Conservation (phyloP, 1,140 invertebrate genomes). For the Lutraria rhynchaena region DNA sequence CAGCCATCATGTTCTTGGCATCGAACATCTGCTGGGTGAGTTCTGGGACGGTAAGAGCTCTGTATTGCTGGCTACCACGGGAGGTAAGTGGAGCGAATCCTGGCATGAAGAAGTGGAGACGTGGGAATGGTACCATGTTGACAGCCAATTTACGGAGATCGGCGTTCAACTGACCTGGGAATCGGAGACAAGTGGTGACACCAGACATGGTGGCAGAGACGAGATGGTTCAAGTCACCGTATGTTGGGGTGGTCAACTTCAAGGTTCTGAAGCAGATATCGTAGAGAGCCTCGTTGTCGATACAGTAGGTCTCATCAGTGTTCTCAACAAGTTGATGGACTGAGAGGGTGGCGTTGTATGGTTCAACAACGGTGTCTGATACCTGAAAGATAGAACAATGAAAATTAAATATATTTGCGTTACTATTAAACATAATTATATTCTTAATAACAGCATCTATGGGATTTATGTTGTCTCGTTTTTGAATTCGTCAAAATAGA, state of each 20-base stretch:
- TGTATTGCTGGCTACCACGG: slow-evolving; percentile 83
- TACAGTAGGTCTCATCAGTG: slow-evolving; percentile 86
- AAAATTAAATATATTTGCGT: no score
- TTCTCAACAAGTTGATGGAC: slow-evolving; percentile 90
- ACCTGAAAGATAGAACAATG: no score
- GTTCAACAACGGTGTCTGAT: slow-evolving; percentile 85
- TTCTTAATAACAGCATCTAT: no score
- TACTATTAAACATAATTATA: no score
- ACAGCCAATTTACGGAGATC: slow-evolving; percentile 92
- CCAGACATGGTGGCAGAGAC: no score
- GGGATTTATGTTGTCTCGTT: no score
- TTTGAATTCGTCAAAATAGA: no score
- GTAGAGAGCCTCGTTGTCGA: slow-evolving; percentile 91
- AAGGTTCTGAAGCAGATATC: slow-evolving; percentile 97
- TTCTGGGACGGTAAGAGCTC: slow-evolving; percentile 84
- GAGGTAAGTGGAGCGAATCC: slow-evolving; percentile 89
- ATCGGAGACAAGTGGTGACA: slow-evolving; percentile 91
- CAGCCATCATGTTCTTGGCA: slow-evolving; percentile 90
- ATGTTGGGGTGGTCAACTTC: slow-evolving; percentile 88
- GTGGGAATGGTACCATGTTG: slow-evolving; percentile 90
- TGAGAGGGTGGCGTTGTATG: slow-evolving; percentile 86
- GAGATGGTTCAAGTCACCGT: no score
- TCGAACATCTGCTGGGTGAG: slow-evolving; percentile 88
- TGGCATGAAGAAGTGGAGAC: slow-evolving; percentile 92
- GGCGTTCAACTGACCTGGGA: slow-evolving; percentile 91